Percentiles rank a stretch among this genome's conserved stretches.
Conservation (phyloP, 1,140 invertebrate species). For the Coenobita brevimanus region DNA sequence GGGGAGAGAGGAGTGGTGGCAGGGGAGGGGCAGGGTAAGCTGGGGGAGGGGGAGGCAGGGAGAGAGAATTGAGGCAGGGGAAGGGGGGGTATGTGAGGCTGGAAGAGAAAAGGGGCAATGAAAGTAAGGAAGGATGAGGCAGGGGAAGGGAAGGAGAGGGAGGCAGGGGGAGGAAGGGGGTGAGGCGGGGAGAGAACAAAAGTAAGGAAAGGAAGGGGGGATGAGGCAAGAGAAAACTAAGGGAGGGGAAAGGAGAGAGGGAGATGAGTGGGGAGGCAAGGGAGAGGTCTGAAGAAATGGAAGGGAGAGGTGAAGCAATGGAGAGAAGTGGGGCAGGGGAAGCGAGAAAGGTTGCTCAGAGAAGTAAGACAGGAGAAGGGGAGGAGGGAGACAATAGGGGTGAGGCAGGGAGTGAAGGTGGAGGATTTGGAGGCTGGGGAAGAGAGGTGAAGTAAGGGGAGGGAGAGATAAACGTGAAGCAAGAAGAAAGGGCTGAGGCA, state of each 20-base stretch:
- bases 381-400: not conserved
- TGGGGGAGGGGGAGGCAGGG: not conserved
- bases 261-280: not conserved
- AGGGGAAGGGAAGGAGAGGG: not conserved
- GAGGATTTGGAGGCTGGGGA: not conserved
- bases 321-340: not conserved
- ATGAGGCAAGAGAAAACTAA: no score
- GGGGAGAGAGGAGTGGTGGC: no score
- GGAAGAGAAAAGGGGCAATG: not conserved
- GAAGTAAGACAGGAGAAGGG: no score
- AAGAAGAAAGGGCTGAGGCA: no score
- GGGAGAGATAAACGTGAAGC: not conserved
- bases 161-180: not conserved
- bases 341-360: no score
- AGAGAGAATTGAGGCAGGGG: no score
- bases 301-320: not conserved
- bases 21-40: no score
- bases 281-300: not conserved
- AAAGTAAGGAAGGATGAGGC: not conserved
- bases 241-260: not conserved
- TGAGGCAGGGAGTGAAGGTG: not conserved
- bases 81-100: not conserved
- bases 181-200: not conserved
- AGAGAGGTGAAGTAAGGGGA: not conserved
- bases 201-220: not conserved